Percentiles rank a stretch among this genome's conserved stretches.
These are phyloP conservation scores for Spatulosminthurus flaviceps DNA, from an alignment of 2,888 invertebrate species.

Conservation along the genomic window DNA sequence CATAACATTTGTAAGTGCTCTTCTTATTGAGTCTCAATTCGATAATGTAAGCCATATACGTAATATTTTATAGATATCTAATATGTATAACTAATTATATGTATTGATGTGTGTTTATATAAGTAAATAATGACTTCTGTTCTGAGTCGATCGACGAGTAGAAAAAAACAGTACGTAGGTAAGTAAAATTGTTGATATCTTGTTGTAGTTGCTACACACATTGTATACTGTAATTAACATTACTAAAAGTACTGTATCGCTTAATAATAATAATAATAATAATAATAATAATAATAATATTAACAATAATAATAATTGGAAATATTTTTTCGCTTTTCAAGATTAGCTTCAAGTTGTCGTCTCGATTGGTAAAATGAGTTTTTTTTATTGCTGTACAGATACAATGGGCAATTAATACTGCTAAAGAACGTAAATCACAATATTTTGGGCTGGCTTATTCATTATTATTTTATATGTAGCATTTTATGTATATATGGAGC, in stretches of 20 bases:
- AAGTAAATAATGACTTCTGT: background rate
- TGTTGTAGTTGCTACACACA: background rate
- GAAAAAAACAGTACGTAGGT: conserved; percentile 14
- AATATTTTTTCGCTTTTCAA: conserved; percentile 39
- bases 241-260: too few relatives aligned
- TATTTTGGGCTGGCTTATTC: conserved; percentile 52
- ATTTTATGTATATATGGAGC: conserved; percentile 5
- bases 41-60: background rate
- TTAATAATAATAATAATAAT: background rate
- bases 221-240: too few relatives aligned
- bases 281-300: background rate
- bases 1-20: conserved; percentile 38
- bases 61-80: too few relatives aligned
- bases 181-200: conserved; percentile 3
- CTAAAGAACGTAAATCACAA: conserved; percentile 63
- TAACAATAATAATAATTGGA: conserved; percentile 32
- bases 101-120: too few relatives aligned
- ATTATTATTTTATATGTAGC: conserved; percentile 20
- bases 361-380: conserved; percentile 32
- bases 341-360: conserved; percentile 22
- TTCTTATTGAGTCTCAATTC: conserved; percentile 22
- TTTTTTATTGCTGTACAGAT: conserved; percentile 62
- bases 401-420: conserved; percentile 64
- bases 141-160: background rate
- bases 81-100: background rate